Evolutionary conservation across 2,113 vertebrate species (phyloP).

Genomic region (Acrocephalus kingi): DNA sequence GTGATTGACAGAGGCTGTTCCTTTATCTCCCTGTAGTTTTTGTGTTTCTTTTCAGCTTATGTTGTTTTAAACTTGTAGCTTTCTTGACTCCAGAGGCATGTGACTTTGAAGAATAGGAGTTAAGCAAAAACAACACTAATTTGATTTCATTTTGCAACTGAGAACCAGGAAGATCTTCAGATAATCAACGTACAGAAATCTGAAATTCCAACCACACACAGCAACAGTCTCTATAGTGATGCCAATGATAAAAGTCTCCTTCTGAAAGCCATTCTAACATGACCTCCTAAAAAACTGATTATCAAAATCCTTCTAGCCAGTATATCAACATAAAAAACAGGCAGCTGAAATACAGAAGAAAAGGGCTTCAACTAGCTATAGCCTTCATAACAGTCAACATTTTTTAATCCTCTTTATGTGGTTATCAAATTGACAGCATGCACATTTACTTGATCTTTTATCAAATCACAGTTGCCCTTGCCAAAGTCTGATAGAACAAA

Average conservation of each 20-base stretch:
- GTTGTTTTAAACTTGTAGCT: neutral
- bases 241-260: constrained; percentile 20
- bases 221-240: neutral
- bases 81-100: constrained; percentile 10
- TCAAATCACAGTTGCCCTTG: constrained; percentile 14
- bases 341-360: neutral
- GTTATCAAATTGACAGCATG: neutral
- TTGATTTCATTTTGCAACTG: constrained; percentile 21
- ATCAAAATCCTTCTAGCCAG: constrained; percentile 25
- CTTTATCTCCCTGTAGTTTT: neutral
- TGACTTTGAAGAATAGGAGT: constrained; percentile 34
- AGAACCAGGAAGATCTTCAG: constrained; percentile 40
- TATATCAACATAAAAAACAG: constrained; percentile 6
- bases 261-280: neutral
- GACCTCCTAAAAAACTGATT: neutral
- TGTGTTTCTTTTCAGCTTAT: neutral
- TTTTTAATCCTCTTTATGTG: neutral
- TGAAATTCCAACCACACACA: neutral
- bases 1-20: constrained; percentile 10
- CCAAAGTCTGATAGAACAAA: constrained; percentile 42
- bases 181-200: constrained; percentile 11
- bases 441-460: constrained; percentile 47
- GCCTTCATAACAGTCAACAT: neutral
- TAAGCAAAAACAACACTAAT: constrained; percentile 27
- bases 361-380: neutral